A percentile compares a stretch with the other conserved stretches of the same genome.
Evolutionary conservation across 53 echinoderm and acorn worm species (phyloP).

Genomic region (Actinopyga echinites): DNA sequence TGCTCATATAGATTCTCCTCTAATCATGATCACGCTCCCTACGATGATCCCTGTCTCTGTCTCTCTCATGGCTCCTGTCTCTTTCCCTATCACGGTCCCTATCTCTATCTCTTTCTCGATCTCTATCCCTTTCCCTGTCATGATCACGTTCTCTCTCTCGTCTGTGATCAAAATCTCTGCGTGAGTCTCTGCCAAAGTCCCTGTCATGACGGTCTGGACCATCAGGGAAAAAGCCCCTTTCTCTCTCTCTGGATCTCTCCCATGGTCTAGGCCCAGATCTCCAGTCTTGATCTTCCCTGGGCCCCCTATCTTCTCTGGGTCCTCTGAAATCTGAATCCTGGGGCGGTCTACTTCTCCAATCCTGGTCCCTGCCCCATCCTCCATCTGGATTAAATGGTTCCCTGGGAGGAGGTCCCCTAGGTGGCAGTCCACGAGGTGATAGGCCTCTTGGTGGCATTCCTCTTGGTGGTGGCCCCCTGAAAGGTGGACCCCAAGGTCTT

Average conservation of each 20-base stretch:
- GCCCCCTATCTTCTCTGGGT: background rate
- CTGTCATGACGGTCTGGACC: slow-evolving; percentile 38
- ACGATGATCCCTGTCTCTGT: slow-evolving; percentile 38
- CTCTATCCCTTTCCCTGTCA: slow-evolving; percentile 52
- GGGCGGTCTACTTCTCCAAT: slow-evolving; percentile 35
- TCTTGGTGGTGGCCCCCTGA: slow-evolving; percentile 57
- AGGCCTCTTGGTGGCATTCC: slow-evolving; percentile 60
- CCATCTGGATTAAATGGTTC: slow-evolving; percentile 3
- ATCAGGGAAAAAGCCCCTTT: slow-evolving; percentile 9
- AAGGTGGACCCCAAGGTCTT: slow-evolving; percentile 49
- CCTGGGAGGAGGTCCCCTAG: background rate
- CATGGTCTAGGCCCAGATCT: slow-evolving; percentile 31
- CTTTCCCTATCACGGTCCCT: slow-evolving; percentile 61
- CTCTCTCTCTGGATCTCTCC: slow-evolving; percentile 6
- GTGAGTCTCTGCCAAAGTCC: slow-evolving; percentile 17
- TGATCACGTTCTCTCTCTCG: slow-evolving; percentile 60
- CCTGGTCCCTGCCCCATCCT: slow-evolving; percentile 37
- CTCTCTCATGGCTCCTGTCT: slow-evolving; percentile 61
- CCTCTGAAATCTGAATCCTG: slow-evolving; percentile 16
- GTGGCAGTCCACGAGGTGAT: slow-evolving; percentile 17
- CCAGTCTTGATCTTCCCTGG: slow-evolving; percentile 25
- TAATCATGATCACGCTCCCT: slow-evolving; percentile 56
- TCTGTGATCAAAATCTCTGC: slow-evolving; percentile 64
- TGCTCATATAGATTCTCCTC: no score
- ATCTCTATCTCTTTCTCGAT: slow-evolving; percentile 65